These are phyloP conservation scores for Tetragnatha montana DNA, from an alignment of 2,888 invertebrate species.

Conservation along the genomic window DNA sequence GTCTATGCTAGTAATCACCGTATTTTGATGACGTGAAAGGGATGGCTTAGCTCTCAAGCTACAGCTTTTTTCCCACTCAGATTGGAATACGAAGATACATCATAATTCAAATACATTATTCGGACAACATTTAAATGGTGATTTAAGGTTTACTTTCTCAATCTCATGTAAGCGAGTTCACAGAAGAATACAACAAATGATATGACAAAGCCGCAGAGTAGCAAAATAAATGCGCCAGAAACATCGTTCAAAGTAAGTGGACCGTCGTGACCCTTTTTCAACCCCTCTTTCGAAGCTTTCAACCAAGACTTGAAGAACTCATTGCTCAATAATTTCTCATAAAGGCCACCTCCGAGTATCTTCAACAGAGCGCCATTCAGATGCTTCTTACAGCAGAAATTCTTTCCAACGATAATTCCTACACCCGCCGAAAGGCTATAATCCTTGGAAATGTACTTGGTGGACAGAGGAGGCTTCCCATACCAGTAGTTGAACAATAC, in stretches of 20 bases:
- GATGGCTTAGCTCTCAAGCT: too few species aligned
- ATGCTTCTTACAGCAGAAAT: background rate
- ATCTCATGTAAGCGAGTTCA: background rate
- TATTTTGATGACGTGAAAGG: too few species aligned
- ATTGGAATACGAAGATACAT: too few species aligned
- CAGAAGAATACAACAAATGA: background rate
- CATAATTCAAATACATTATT: too few species aligned
- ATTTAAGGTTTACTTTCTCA: background rate
- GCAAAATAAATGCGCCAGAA: background rate
- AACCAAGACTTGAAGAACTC: background rate
- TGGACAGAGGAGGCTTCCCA: background rate
- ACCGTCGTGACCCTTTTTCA: background rate
- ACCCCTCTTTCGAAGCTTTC: background rate
- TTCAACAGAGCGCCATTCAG: background rate
- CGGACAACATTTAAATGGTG: too few species aligned
- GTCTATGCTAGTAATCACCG: too few species aligned
- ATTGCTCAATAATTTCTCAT: background rate
- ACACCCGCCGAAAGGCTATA: background rate
- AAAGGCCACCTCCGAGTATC: background rate
- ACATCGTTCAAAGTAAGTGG: background rate
- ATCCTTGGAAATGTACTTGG: background rate
- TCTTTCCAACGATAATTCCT: background rate
- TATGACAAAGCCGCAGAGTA: background rate
- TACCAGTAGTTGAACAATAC: background rate
- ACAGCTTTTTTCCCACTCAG: too few species aligned